These are phyloP conservation scores for Drosophila subobscura DNA, from an alignment of 1,140 invertebrate genomes.

Conservation along the genomic window DNA sequence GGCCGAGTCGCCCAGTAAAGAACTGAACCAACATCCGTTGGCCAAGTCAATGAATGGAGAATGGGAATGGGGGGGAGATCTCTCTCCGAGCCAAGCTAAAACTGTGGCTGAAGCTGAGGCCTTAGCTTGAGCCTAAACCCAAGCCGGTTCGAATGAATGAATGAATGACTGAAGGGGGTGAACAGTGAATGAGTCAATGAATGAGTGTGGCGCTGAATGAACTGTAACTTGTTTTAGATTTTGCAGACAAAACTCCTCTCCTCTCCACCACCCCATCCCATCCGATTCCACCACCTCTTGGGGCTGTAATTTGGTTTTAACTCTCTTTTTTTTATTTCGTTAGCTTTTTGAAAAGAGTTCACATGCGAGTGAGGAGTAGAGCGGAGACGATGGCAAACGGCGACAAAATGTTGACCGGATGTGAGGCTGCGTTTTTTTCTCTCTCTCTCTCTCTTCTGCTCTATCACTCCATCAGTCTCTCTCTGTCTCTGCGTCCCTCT, in stretches of 20 bases:
- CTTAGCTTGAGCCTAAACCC: conserved; percentile 3
- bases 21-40: conserved; percentile 76
- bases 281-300: conserved; percentile 18
- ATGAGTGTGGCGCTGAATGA: conserved; percentile 78
- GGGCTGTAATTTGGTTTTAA: conserved; percentile 71
- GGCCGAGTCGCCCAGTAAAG: conserved; percentile 36
- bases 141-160: conserved; percentile 69
- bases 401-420: conserved; percentile 81
- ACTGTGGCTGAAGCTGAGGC: conserved; percentile 11
- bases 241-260: conserved; percentile 61
- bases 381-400: conserved; percentile 43
- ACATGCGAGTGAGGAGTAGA: conserved; percentile 58
- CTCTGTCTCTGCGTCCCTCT: conserved; percentile 4
- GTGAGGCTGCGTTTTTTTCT: conserved; percentile 74
- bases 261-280: conserved; percentile 40
- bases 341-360: conserved; percentile 70
- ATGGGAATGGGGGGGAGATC: not conserved
- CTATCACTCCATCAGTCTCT: conserved; percentile 22
- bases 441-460: conserved; percentile 17
- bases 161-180: conserved; percentile 33
- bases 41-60: conserved; percentile 50
- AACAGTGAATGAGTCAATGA: conserved; percentile 39
- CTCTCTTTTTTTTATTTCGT: conserved; percentile 37
- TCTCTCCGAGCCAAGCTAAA: conserved; percentile 9
- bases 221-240: conserved; percentile 81